These are phyloP conservation scores for Podotricha telesiphe DNA, from an alignment of 2,888 invertebrate species.

Conservation along the genomic window DNA sequence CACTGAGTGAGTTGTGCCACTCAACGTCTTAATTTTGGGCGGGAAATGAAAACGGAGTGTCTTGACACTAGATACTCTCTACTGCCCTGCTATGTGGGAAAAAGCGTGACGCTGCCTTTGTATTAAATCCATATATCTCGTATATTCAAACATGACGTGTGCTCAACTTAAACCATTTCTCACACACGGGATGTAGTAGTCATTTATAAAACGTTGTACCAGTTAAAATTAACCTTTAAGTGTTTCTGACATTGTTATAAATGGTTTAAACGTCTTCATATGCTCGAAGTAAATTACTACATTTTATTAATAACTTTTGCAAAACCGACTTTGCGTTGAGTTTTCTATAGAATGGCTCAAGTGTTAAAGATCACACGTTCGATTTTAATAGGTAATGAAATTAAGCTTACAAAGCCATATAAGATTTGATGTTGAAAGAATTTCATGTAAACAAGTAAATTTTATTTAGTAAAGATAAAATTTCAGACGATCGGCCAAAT, in stretches of 20 bases:
- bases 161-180: not conserved
- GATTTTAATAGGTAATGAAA: not conserved
- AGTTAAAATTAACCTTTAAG: conserved; percentile 29
- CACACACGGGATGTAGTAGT: not conserved
- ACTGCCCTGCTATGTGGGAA: no score
- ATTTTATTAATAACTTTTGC: conserved; percentile 4
- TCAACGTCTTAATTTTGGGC: no score
- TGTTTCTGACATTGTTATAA: conserved; percentile 28
- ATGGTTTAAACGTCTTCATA: conserved; percentile 9
- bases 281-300: not conserved
- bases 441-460: no score
- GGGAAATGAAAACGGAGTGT: no score
- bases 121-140: not conserved
- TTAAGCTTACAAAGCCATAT: no score
- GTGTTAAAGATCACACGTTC: not conserved
- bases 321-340: not conserved
- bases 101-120: no score
- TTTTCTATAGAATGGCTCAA: not conserved
- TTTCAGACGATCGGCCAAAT: no score
- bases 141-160: conserved; percentile 4
- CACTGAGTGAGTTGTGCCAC: no score
- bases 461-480: no score
- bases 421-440: no score
- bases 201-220: conserved; percentile 21
- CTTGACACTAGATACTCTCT: no score